Percentiles rank a stretch among this genome's conserved stretches.
phyloP scores from a whole-genome alignment of 2,113 vertebrate genomes.

The Callionymus lyra region DNA sequence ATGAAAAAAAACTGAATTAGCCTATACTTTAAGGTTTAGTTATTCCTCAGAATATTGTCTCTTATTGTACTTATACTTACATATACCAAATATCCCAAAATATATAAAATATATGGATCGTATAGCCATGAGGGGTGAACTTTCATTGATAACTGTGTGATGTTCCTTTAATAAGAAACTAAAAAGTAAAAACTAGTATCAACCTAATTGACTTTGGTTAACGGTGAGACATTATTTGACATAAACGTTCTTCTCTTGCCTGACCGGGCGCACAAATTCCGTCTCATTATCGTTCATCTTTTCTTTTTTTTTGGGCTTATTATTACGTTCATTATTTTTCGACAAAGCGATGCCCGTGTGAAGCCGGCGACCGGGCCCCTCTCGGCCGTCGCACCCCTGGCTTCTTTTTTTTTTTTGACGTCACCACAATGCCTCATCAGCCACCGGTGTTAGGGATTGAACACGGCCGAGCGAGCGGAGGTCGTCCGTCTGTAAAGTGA shows the following conservation, averaged over 20 bases:
- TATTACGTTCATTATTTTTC: conserved; percentile 58
- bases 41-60: too few species aligned
- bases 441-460: conserved; percentile 56
- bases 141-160: too few species aligned
- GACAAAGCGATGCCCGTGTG: conserved; percentile 47
- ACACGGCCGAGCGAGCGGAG: conserved; percentile 58
- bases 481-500: conserved; percentile 63
- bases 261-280: conserved; percentile 29
- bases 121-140: too few species aligned
- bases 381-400: conserved; percentile 40
- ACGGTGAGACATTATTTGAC: conserved; percentile 42
- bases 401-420: conserved; percentile 52
- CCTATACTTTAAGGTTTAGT: too few species aligned
- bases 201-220: too few species aligned
- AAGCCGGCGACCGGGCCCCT: conserved; percentile 51
- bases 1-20: too few species aligned
- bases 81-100: too few species aligned
- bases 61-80: too few species aligned
- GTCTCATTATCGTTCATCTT: too few species aligned
- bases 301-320: too few species aligned
- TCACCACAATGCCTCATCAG: conserved; percentile 64
- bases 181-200: conserved; percentile 38
- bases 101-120: too few species aligned
- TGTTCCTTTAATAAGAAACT: neutral
- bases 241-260: conserved; percentile 35